Conservation (phyloP, 2,797 vertebrate genomes). For the Philypnodon macrostomus region DNA sequence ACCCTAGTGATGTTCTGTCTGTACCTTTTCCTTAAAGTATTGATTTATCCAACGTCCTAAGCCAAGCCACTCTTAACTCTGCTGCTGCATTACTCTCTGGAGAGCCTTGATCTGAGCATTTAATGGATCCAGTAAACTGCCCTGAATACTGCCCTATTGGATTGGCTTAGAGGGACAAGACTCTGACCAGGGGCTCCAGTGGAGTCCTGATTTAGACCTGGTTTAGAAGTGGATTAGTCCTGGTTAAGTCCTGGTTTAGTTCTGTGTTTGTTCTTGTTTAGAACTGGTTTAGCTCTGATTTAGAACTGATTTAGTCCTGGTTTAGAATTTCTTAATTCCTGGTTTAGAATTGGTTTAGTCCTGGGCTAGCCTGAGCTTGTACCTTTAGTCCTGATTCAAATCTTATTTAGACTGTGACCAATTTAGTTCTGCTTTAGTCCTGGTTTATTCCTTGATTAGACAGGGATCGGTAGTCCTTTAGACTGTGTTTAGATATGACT, state of each 20-base stretch:
- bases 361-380: too few relatives aligned
- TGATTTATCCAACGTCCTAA: constrained; percentile 16
- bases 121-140: constrained; percentile 8
- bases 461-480: too few relatives aligned
- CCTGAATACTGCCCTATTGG: background rate
- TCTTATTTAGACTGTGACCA: too few relatives aligned
- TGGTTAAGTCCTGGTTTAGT: background rate
- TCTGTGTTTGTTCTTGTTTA: background rate
- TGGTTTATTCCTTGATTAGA: too few relatives aligned
- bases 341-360: background rate
- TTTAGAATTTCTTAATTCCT: background rate
- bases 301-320: background rate
- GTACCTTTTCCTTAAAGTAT: constrained; percentile 3
- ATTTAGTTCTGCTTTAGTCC: too few relatives aligned
- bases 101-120: constrained; percentile 17
- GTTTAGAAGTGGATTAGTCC: background rate
- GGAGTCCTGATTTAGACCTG: too few relatives aligned
- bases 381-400: too few relatives aligned
- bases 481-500: too few relatives aligned
- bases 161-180: too few relatives aligned
- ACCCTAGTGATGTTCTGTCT: constrained; percentile 10
- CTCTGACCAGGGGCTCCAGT: too few relatives aligned
- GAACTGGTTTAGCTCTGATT: background rate
- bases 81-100: too few relatives aligned
- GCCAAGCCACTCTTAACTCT: too few relatives aligned